phyloP scores from a whole-genome alignment of 2,888 invertebrate genomes.

The Horisme vitalbata region DNA sequence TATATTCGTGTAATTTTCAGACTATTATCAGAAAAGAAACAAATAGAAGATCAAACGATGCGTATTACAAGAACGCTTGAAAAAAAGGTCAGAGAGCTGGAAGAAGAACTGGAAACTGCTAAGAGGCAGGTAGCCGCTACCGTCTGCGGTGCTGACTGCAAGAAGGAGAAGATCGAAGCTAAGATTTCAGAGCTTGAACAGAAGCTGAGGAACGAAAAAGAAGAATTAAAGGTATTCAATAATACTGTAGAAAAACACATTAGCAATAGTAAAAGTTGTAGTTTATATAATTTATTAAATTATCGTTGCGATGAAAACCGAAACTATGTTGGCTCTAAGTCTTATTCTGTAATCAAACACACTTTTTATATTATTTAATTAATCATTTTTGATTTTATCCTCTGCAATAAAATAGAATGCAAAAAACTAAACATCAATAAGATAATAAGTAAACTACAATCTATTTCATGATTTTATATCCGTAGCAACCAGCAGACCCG shows the following conservation, averaged over 20 bases:
- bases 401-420: too few species aligned
- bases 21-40: conserved; percentile 58
- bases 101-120: conserved; percentile 60
- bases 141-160: conserved; percentile 49
- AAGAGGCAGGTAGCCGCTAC: conserved; percentile 55
- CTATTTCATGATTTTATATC: not conserved
- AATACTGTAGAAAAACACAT: too few species aligned
- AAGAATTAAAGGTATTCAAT: conserved; percentile 48
- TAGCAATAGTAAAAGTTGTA: too few species aligned
- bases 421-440: too few species aligned
- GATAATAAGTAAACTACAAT: not conserved
- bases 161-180: conserved; percentile 56
- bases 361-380: too few species aligned
- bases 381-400: too few species aligned
- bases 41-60: conserved; percentile 51
- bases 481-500: conserved; percentile 54
- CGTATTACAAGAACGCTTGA: conserved; percentile 47
- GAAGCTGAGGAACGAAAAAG: conserved; percentile 50
- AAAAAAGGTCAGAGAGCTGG: conserved; percentile 49
- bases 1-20: conserved; percentile 40
- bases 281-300: too few species aligned
- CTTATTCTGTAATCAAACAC: too few species aligned
- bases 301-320: too few species aligned
- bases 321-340: too few species aligned
- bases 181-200: conserved; percentile 57